These are phyloP conservation scores for Thryonomys swinderianus DNA, from an alignment of 2,113 vertebrate genomes.

Conservation along the genomic window DNA sequence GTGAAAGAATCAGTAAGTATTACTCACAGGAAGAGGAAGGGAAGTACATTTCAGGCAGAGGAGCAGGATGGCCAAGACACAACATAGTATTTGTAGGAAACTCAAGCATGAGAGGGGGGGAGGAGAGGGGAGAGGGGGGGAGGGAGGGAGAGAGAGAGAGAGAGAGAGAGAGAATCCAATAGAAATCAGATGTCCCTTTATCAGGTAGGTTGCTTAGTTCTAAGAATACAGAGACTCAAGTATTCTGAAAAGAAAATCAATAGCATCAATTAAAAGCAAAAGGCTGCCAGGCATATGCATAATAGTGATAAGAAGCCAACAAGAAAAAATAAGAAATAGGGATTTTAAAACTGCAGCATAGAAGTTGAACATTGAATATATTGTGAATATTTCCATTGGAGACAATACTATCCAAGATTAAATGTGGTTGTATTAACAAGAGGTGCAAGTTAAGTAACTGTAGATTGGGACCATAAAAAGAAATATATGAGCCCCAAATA, in stretches of 20 bases:
- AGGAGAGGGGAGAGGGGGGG: too few relatives aligned
- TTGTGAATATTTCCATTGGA: neutral
- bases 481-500: neutral
- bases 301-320: neutral
- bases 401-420: neutral
- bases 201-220: neutral
- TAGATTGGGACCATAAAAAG: neutral
- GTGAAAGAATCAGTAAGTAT: neutral
- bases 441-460: neutral
- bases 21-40: neutral
- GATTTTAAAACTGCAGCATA: neutral
- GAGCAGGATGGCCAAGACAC: neutral
- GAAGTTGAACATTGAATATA: neutral
- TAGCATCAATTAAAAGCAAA: neutral
- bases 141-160: too few relatives aligned
- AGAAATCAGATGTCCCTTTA: neutral
- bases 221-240: neutral
- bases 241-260: constrained; percentile 13
- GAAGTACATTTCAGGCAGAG: neutral
- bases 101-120: too few relatives aligned
- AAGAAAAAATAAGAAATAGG: neutral
- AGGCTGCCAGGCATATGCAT: neutral
- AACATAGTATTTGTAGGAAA: neutral
- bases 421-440: neutral
- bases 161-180: neutral